phyloP scores from a whole-genome alignment of 2,888 invertebrate species.

The Caenorhabditis drosophilae region DNA sequence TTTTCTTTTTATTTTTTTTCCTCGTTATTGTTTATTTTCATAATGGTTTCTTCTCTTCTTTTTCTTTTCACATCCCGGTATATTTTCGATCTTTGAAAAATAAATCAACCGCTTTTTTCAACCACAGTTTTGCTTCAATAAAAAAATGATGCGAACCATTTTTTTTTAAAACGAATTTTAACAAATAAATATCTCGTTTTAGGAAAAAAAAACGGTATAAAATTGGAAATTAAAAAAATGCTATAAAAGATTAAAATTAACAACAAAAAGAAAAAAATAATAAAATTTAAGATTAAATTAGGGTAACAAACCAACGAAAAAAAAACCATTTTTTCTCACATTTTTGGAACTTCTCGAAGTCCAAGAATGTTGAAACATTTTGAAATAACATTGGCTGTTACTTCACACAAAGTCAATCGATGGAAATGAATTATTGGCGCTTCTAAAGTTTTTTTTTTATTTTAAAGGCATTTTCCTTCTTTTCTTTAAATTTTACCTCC shows the following conservation, averaged over 20 bases:
- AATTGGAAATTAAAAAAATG: no score
- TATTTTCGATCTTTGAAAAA: no score
- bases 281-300: neutral
- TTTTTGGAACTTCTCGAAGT: slow-evolving; percentile 86
- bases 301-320: neutral
- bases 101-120: no score
- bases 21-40: no score
- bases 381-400: slow-evolving; percentile 84
- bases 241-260: neutral
- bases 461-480: neutral
- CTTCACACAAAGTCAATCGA: slow-evolving; percentile 88
- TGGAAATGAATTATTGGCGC: slow-evolving; percentile 78
- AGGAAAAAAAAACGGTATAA: no score
- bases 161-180: neutral
- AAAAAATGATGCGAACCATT: no score
- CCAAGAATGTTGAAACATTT: slow-evolving; percentile 89
- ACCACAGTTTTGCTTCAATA: no score
- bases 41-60: no score
- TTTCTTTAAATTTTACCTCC: slow-evolving; percentile 23
- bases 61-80: no score
- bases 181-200: neutral
- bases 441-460: slow-evolving; percentile 62
- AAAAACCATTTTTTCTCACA: slow-evolving; percentile 74
- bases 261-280: neutral
- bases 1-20: slow-evolving; percentile 4